Evolutionary conservation across 2,888 invertebrate species (phyloP).

Genomic region (Empis stercorea): DNA sequence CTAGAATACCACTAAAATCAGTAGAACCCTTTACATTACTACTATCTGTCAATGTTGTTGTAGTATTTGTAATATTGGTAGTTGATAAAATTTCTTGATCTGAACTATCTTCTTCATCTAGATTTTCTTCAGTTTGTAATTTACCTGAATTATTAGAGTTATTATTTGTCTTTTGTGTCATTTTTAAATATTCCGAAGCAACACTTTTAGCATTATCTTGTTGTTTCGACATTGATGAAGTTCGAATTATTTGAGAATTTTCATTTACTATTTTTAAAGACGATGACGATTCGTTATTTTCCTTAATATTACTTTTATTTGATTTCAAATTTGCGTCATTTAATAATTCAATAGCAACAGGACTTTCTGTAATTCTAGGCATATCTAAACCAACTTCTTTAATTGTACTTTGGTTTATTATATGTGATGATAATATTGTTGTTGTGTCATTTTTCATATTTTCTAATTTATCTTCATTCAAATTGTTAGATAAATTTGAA

Average conservation of each 20-base stretch:
- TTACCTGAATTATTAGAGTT: slow-evolving; percentile 1
- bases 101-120: slow-evolving; percentile 17
- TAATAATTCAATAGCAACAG: not conserved
- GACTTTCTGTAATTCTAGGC: not conserved
- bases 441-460: no score
- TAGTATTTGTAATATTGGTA: not conserved
- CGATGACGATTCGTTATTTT: no score
- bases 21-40: slow-evolving; percentile 17
- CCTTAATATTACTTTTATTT: not conserved
- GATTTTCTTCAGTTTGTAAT: slow-evolving; percentile 12
- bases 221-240: slow-evolving; percentile 4
- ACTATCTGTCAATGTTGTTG: slow-evolving; percentile 14
- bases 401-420: not conserved
- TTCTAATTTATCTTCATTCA: no score
- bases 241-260: no score
- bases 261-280: no score
- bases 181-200: slow-evolving; percentile 51
- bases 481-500: no score
- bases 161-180: slow-evolving; percentile 31
- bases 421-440: no score
- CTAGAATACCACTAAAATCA: slow-evolving; percentile 29
- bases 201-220: slow-evolving; percentile 46
- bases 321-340: not conserved
- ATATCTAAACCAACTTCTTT: not conserved
- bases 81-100: slow-evolving; percentile 14